phyloP scores from a whole-genome alignment of 2,113 vertebrate genomes.

The Nyctibius bracteatus region DNA sequence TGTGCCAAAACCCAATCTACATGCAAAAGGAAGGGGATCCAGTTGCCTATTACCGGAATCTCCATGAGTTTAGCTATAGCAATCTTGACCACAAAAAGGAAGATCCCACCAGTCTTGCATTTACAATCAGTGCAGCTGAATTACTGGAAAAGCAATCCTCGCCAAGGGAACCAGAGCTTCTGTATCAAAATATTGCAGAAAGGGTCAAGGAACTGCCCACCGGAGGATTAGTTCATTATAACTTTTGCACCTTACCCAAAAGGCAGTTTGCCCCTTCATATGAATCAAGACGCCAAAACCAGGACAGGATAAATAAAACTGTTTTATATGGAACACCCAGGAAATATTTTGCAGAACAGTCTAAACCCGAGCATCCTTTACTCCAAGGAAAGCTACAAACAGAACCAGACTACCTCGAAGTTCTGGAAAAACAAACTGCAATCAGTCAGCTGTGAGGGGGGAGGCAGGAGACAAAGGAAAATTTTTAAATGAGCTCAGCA shows the following conservation, averaged over 20 bases:
- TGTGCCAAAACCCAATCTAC: slow-evolving; percentile 99
- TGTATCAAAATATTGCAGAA: slow-evolving; percentile 94
- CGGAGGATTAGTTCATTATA: slow-evolving; percentile 86
- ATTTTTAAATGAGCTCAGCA: slow-evolving; percentile 17
- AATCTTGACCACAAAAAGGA: slow-evolving; percentile 86
- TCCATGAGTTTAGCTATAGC: slow-evolving; percentile 89
- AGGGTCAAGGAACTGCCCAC: slow-evolving; percentile 88
- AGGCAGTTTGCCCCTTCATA: slow-evolving; percentile 90
- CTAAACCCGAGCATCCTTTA: slow-evolving; percentile 88
- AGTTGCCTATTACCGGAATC: slow-evolving; percentile 90
- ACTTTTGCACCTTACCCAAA: slow-evolving; percentile 98
- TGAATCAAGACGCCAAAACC: slow-evolving; percentile 87
- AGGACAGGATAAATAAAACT: slow-evolving; percentile 93
- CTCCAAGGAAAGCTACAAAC: slow-evolving; percentile 91
- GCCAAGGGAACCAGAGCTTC: slow-evolving; percentile 82
- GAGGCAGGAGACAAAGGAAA: not conserved
- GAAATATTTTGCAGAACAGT: slow-evolving; percentile 89
- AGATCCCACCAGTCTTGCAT: slow-evolving; percentile 78
- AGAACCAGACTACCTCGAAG: slow-evolving; percentile 98
- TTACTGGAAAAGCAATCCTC: slow-evolving; percentile 85
- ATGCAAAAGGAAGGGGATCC: slow-evolving; percentile 94
- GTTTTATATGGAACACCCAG: slow-evolving; percentile 94
- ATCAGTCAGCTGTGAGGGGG: slow-evolving; percentile 82
- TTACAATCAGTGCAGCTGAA: slow-evolving; percentile 91
- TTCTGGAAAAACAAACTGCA: slow-evolving; percentile 98